Evolutionary conservation across 2,888 invertebrate species (phyloP).

Genomic region (Morpho helenor): DNA sequence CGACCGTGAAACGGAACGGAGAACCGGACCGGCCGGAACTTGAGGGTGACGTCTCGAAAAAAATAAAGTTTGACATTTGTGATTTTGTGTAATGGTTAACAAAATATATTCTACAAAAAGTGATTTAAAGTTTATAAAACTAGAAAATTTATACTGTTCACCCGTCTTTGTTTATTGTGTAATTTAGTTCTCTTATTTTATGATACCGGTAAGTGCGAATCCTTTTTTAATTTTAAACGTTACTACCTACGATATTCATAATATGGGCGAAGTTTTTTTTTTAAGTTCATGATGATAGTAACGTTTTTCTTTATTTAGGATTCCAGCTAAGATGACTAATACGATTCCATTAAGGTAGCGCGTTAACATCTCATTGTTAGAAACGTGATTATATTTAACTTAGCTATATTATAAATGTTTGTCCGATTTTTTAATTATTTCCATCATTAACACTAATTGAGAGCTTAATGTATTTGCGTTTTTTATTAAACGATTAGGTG

Average conservation of each 20-base stretch:
- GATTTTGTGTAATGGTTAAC: constrained; percentile 52
- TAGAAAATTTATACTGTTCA: constrained; percentile 29
- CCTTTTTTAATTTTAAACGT: constrained; percentile 9
- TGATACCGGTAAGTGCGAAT: constrained; percentile 35
- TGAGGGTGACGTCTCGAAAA: constrained; percentile 40
- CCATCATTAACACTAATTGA: too few species aligned
- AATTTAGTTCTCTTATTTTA: constrained; percentile 29
- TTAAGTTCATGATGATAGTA: constrained; percentile 9
- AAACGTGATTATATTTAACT: constrained; percentile 8
- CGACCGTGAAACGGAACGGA: constrained; percentile 68
- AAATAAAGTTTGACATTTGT: constrained; percentile 64
- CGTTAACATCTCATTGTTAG: constrained; percentile 5
- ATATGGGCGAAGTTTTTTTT: constrained; percentile 2
- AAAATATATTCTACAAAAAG: constrained; percentile 38
- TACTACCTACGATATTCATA: constrained; percentile 12
- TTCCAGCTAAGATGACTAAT: constrained; percentile 32
- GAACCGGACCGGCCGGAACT: constrained; percentile 47
- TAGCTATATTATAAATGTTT: not conserved
- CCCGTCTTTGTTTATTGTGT: constrained; percentile 27
- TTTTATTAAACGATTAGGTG: too few species aligned
- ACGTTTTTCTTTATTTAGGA: constrained; percentile 23
- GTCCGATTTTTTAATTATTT: constrained; percentile 4
- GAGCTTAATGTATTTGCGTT: too few species aligned
- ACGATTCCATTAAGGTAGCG: constrained; percentile 16
- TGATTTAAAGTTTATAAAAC: constrained; percentile 37